Evolutionary conservation across 2,888 invertebrate species (phyloP), one percentile per base, ranked within the genome.

Genomic region (Thalpophila matura): DNA sequence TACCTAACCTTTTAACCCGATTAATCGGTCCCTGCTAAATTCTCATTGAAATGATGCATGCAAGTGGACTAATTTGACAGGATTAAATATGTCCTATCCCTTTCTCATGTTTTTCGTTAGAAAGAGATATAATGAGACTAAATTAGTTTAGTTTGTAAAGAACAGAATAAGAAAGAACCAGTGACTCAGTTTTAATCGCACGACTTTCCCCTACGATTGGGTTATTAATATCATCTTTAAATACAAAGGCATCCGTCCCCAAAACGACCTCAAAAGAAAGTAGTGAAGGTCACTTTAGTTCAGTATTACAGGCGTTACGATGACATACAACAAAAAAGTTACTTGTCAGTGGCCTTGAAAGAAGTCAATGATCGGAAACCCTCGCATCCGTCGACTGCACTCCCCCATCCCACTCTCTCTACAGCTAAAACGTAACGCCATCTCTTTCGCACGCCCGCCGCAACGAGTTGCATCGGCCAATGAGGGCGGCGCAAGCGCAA

Each of bases 331-430:
- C 86, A 76, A 91, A 92, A 92, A 92, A 91, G 87, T 87, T 77
- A 87, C 91, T 89, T 83, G 89, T 71, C 80, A 83, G 82, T 92
- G 93, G 93, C 94, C 94, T 95, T 94, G 94, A 90, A 85, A 86
- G 87, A 83, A 94, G 94, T 94, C 94, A 95, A 93, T 90, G 94
- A 88, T 92, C 94, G 93, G 90, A 85, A 90, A 90, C 93, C 93
- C 93, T 93, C 88, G 92, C 93, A 92, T 93, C 94, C 94, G 93
- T 84, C 89, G 90, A 86, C 80, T 91, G 92, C 91, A 91, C 74
- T 84, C 75, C 16, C 24, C 83, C 67, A 57, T 90, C 91, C 75
- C 89, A 47, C 81, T 91, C 89, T 54, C 63, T 62, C 90, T 38
- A 66, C 62, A 16, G 56, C 46, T 43, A 62, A 63, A 66, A 26